Percentiles rank a stretch among this genome's conserved stretches.
These are phyloP conservation scores for Drosophila atripex DNA, from an alignment of 2,888 invertebrate species.

Conservation along the genomic window DNA sequence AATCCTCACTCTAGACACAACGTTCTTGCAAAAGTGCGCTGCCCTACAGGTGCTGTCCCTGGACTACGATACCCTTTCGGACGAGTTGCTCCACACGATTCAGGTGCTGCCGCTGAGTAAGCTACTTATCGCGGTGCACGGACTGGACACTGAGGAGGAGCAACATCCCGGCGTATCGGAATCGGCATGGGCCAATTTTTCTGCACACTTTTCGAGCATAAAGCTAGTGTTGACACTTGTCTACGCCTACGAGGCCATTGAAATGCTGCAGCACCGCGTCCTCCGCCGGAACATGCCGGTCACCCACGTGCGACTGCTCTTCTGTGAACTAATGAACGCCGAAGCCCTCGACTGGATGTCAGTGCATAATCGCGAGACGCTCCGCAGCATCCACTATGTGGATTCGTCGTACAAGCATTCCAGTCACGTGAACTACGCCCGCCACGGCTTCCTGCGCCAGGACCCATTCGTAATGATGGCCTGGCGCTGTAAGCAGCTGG, in stretches of 20 bases:
- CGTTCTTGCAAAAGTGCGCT: slow-evolving; percentile 86
- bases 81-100: slow-evolving; percentile 81
- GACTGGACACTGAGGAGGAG: slow-evolving; percentile 86
- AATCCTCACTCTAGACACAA: slow-evolving; percentile 85
- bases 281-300: slow-evolving; percentile 89
- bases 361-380: slow-evolving; percentile 78
- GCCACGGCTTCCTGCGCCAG: slow-evolving; percentile 57
- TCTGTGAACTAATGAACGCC: slow-evolving; percentile 87
- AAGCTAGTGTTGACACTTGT: slow-evolving; percentile 84
- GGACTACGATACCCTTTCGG: slow-evolving; percentile 83
- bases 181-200: slow-evolving; percentile 87
- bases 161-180: slow-evolving; percentile 87
- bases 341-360: slow-evolving; percentile 83
- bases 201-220: slow-evolving; percentile 79
- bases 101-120: slow-evolving; percentile 85
- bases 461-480: slow-evolving; percentile 87
- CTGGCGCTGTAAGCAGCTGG: slow-evolving; percentile 86
- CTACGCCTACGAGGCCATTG: slow-evolving; percentile 88
- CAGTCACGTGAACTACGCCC: slow-evolving; percentile 53
- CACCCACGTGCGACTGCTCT: slow-evolving; percentile 89
- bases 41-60: slow-evolving; percentile 85
- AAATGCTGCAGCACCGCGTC: slow-evolving; percentile 86
- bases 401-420: slow-evolving; percentile 82
- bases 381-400: slow-evolving; percentile 83
- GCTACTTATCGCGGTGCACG: slow-evolving; percentile 89